phyloP scores from a whole-genome alignment of 1,140 invertebrate genomes.

The Hyposmocoma kahamanoa region DNA sequence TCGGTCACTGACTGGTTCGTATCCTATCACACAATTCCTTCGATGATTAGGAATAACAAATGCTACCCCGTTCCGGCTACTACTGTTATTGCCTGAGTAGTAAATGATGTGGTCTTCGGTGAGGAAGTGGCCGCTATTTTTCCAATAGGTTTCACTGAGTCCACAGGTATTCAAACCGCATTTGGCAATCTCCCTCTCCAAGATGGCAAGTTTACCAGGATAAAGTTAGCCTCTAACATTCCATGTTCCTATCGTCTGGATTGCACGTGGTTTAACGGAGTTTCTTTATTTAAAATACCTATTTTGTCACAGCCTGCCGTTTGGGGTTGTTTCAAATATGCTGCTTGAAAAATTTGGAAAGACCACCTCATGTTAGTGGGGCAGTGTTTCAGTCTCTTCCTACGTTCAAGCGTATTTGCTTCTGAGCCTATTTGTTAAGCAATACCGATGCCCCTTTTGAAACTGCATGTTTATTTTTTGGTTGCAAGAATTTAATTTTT shows the following conservation, averaged over 20 bases:
- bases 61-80: slow-evolving; percentile 18
- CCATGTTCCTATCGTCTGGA: neutral
- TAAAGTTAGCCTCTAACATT: neutral
- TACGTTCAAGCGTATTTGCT: too few species aligned
- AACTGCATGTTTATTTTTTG: too few species aligned
- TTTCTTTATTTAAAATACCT: too few species aligned
- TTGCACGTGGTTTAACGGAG: neutral
- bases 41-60: slow-evolving; percentile 16
- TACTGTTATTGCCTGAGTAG: slow-evolving; percentile 16
- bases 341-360: too few species aligned
- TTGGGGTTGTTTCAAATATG: too few species aligned
- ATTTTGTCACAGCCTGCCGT: too few species aligned
- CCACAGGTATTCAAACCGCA: slow-evolving; percentile 14
- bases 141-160: slow-evolving; percentile 20
- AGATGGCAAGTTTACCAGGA: neutral
- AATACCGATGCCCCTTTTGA: too few species aligned
- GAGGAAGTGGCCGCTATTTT: slow-evolving; percentile 16
- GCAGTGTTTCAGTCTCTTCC: too few species aligned
- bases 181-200: slow-evolving; percentile 7
- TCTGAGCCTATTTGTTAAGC: too few species aligned
- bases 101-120: slow-evolving; percentile 14
- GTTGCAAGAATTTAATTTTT: too few species aligned
- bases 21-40: slow-evolving; percentile 16
- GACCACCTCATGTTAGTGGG: too few species aligned
- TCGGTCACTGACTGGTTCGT: slow-evolving; percentile 19